Evolutionary conservation across 1,140 invertebrate genomes (phyloP), one percentile per base, ranked within the genome.

Genomic region (Aphaenogaster rudis): DNA sequence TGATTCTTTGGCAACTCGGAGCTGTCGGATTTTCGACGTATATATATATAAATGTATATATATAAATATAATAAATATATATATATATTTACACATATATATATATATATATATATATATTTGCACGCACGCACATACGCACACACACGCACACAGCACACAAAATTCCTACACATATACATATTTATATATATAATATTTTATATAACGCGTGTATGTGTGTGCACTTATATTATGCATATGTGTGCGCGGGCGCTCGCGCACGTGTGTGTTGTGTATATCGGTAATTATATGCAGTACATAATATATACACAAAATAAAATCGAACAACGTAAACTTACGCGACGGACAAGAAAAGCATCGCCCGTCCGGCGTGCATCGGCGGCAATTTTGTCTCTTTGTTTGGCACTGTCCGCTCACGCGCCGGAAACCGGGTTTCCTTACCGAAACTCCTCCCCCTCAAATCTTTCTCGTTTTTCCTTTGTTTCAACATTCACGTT

Each of bases 1-100:
- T 93, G 93, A 94, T 92, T 94, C 94, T 94, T 94, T 94, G 94
- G 94, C 94, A 94, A 94, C 93, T 94, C 92, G 92, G 91, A 84
- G 90, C 88, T 91, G 92, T 93, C 89, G 90, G 91, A 93, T 94
- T 91, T 92, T 93, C 93, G 80, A 87, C 86, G 28, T 86, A 33
- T 33, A 52, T 28, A 52, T 11, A 69, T 39, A 52, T 42, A 50
- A 2, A 52, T 15, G 39, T 48, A 21, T 13, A 54, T 45, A 54
- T 54, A 42, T 42, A 39, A 13, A 74, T 52, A 45, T 36, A 57
- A 28, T 50, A 15, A 15, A 15, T n/a, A 48, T 57, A 45, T 59
- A 45, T 59, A 36, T 7, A 48, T 7, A 61, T 6, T 6, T 11
- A 21, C 15, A 57, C 28, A 39, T 66, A 6, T 11, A 8, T 17